phyloP scores from a whole-genome alignment of 2,113 vertebrate species.

The Tiliqua scincoides region DNA sequence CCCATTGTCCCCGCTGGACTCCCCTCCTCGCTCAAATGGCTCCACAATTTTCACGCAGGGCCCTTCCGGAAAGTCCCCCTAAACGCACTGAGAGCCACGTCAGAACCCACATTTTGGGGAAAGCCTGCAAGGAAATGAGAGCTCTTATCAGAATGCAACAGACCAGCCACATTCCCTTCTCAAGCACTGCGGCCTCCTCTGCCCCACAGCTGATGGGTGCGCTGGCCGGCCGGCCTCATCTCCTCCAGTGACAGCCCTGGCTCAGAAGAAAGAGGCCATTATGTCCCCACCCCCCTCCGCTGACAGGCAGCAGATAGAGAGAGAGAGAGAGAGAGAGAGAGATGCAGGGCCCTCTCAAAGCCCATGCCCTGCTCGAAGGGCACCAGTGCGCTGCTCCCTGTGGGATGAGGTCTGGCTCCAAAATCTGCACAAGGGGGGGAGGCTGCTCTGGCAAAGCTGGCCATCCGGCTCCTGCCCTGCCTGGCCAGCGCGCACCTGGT shows the following conservation, averaged over 20 bases:
- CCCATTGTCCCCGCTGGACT: background rate
- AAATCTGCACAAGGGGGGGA: no score
- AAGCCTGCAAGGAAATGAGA: background rate
- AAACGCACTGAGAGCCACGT: background rate
- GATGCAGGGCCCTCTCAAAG: background rate
- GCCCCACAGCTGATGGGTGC: background rate
- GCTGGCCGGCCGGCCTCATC: background rate
- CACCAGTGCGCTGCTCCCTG: background rate
- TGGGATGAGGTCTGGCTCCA: background rate
- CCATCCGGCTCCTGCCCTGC: no score
- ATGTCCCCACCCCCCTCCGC: conserved; percentile 6
- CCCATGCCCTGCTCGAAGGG: background rate
- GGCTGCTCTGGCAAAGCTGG: no score
- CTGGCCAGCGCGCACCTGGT: no score
- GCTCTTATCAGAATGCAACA: fast-evolving
- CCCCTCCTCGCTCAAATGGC: fast-evolving
- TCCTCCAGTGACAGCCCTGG: background rate
- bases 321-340: background rate
- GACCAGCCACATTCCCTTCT: no score
- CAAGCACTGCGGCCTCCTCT: no score
- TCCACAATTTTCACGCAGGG: no score
- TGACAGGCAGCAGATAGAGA: conserved; percentile 30
- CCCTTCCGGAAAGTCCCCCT: no score
- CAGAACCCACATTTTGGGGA: no score
- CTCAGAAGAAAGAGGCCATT: conserved; percentile 17